Evolutionary conservation across 2,113 vertebrate species (phyloP).

Genomic region (Sinocyclocheilus maitianheensis): DNA sequence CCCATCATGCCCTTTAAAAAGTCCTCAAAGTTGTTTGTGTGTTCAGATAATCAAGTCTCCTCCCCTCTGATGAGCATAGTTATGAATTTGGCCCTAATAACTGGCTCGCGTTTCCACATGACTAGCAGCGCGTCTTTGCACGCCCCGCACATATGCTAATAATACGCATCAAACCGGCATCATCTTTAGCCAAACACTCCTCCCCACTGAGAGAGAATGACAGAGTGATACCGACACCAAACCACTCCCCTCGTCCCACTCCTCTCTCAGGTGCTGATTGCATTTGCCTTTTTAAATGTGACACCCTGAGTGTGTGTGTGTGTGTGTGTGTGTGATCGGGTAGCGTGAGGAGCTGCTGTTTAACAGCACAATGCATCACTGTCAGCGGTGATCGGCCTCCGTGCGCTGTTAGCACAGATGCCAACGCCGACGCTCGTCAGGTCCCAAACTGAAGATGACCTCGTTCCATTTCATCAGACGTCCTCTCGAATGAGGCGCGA

Average conservation of each 20-base stretch:
- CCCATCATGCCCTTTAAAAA: conserved; percentile 36
- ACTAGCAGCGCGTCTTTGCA: conserved; percentile 3
- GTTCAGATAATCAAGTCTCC: conserved; percentile 30
- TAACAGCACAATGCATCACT: conserved; percentile 82
- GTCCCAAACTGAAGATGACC: conserved; percentile 76
- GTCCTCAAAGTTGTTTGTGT: conserved; percentile 43
- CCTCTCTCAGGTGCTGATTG: conserved; percentile 44
- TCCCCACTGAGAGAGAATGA: conserved; percentile 32
- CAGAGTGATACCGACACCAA: conserved; percentile 48
- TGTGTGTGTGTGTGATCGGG: conserved; percentile 64
- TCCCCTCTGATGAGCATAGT: conserved; percentile 39
- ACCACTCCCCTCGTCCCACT: conserved; percentile 53
- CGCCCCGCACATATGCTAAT: conserved; percentile 37
- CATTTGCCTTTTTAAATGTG: conserved; percentile 56
- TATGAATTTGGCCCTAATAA: conserved; percentile 24
- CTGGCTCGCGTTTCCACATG: conserved; percentile 16
- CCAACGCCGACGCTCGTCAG: conserved; percentile 42
- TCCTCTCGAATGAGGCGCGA: conserved; percentile 71
- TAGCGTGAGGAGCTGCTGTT: conserved; percentile 77
- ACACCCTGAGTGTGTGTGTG: conserved; percentile 22
- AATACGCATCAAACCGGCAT: conserved; percentile 44
- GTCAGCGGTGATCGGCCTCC: conserved; percentile 65
- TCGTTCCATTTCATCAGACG: conserved; percentile 79
- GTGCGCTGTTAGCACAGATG: conserved; percentile 28
- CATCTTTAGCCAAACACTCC: conserved; percentile 62